phyloP scores from a whole-genome alignment of 2,888 invertebrate species.

The Drosophila macrothrix region DNA sequence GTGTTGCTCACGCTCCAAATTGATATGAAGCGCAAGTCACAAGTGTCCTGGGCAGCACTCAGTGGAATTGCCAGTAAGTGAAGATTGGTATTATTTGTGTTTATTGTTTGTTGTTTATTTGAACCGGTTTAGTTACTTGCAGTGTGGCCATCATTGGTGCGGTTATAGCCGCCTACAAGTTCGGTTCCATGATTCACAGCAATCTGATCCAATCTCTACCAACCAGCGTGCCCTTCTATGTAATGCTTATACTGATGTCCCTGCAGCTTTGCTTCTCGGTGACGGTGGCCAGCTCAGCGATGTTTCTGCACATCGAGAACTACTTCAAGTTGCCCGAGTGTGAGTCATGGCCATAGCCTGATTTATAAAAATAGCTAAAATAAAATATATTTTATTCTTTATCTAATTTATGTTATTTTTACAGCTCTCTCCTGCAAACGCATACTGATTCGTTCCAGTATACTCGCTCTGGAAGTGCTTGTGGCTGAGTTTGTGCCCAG shows the following conservation, averaged over 20 bases:
- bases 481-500: slow-evolving; percentile 93
- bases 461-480: slow-evolving; percentile 90
- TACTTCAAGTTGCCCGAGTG: slow-evolving; percentile 90
- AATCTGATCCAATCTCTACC: slow-evolving; percentile 90
- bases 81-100: background rate
- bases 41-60: slow-evolving; percentile 90
- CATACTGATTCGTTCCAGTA: slow-evolving; percentile 89
- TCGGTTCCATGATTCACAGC: slow-evolving; percentile 87
- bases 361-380: background rate
- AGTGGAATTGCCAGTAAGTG: slow-evolving; percentile 89
- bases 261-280: slow-evolving; percentile 92
- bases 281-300: slow-evolving; percentile 91
- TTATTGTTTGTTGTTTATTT: background rate
- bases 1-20: slow-evolving; percentile 95
- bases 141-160: slow-evolving; percentile 89
- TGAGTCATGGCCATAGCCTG: slow-evolving; percentile 81
- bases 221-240: slow-evolving; percentile 87
- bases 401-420: slow-evolving; percentile 44
- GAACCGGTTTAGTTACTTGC: slow-evolving; percentile 86
- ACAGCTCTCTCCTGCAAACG: slow-evolving; percentile 91
- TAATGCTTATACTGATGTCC: slow-evolving; percentile 90
- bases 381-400: background rate
- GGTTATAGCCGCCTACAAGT: slow-evolving; percentile 88
- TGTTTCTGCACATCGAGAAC: slow-evolving; percentile 94
- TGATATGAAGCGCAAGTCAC: slow-evolving; percentile 93